These are phyloP conservation scores for Gonocerus acuteangulatus DNA, from an alignment of 2,888 invertebrate genomes.

Conservation along the genomic window DNA sequence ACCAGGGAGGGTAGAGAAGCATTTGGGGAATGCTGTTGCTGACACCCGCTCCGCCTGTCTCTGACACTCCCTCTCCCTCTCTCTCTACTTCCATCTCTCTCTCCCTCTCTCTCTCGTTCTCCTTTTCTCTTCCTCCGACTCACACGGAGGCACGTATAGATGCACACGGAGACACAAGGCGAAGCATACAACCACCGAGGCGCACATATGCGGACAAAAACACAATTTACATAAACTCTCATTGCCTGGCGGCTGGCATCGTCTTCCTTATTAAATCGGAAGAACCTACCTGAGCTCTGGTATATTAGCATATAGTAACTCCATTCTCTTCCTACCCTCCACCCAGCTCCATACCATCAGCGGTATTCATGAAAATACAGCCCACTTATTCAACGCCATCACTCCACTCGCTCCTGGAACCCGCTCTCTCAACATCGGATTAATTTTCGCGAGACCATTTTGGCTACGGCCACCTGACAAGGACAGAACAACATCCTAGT, in stretches of 20 bases:
- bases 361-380: too few species aligned
- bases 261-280: slow-evolving; percentile 17
- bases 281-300: slow-evolving; percentile 8
- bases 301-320: slow-evolving; percentile 13
- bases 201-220: background rate
- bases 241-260: background rate
- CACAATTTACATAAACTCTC: slow-evolving; percentile 1
- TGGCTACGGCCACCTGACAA: too few species aligned
- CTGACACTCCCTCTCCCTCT: slow-evolving; percentile 8
- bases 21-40: slow-evolving; percentile 20
- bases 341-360: background rate
- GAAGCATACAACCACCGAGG: background rate
- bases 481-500: too few species aligned
- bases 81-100: too few species aligned
- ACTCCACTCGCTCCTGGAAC: too few species aligned
- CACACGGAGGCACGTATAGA: background rate
- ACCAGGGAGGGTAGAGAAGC: background rate
- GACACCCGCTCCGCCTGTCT: slow-evolving; percentile 22
- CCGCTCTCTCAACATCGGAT: too few species aligned
- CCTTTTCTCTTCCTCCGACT: background rate
- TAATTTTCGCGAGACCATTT: too few species aligned
- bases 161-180: background rate
- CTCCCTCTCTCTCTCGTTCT: background rate
- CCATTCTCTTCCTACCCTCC: background rate
- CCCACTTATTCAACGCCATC: too few species aligned